Percentiles rank a stretch among this genome's conserved stretches.
phyloP scores from a whole-genome alignment of 2,113 vertebrate genomes.

The Dolichotis patagonum region DNA sequence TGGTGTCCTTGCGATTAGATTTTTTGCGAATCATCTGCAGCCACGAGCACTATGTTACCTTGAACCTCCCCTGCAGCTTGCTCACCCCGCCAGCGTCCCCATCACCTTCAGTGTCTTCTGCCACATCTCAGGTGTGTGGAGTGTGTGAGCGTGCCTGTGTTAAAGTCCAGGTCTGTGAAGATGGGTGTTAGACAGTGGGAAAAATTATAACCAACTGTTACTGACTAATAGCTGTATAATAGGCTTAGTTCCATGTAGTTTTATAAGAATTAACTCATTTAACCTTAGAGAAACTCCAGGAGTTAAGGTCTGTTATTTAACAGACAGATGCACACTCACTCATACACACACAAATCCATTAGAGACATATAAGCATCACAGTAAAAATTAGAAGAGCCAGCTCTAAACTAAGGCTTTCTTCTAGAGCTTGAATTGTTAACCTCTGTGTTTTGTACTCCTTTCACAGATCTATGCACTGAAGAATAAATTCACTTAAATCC shows the following conservation, averaged over 20 bases:
- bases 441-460: background rate
- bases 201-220: background rate
- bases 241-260: constrained; percentile 28
- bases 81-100: constrained; percentile 98
- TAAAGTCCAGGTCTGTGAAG: background rate
- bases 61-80: constrained; percentile 96
- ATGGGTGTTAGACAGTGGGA: background rate
- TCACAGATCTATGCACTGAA: background rate
- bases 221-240: background rate
- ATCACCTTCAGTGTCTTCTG: constrained; percentile 97
- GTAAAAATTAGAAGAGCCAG: background rate
- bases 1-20: constrained; percentile 96
- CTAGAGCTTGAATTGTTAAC: background rate
- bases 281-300: background rate
- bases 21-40: constrained; percentile 97
- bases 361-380: background rate
- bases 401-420: constrained; percentile 19
- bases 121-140: constrained; percentile 94
- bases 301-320: background rate
- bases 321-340: background rate
- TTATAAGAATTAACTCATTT: background rate
- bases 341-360: background rate
- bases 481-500: background rate
- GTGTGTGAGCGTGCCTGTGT: background rate
- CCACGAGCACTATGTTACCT: constrained; percentile 98